phyloP scores from a whole-genome alignment of 2,888 invertebrate species.

The Hypomecis atomaria region DNA sequence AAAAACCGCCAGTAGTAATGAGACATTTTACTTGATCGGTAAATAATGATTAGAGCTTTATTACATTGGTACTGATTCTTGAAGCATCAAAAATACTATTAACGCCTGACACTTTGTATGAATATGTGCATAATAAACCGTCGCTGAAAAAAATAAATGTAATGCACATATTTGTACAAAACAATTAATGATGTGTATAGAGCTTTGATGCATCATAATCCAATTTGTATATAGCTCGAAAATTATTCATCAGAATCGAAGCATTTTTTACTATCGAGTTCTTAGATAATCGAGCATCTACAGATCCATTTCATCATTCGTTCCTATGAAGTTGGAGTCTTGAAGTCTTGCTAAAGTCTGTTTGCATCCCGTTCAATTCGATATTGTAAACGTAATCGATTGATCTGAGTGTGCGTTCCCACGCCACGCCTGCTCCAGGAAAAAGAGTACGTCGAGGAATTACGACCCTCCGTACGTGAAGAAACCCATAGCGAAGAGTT shows the following conservation, averaged over 20 bases:
- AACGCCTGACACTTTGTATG: not conserved
- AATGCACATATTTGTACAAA: not conserved
- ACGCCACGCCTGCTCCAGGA: constrained; percentile 87
- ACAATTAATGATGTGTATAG: not conserved
- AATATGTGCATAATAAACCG: not conserved
- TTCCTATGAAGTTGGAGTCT: constrained; percentile 37
- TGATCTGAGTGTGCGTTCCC: constrained; percentile 84
- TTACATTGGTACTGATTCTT: not conserved
- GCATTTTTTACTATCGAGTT: constrained; percentile 23
- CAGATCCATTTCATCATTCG: constrained; percentile 38
- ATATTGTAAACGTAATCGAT: constrained; percentile 81
- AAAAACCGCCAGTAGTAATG: constrained; percentile 13
- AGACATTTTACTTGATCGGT: constrained; percentile 10
- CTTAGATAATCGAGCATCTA: constrained; percentile 13
- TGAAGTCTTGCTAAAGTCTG: constrained; percentile 53
- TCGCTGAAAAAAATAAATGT: not conserved
- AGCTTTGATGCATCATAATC: not conserved
- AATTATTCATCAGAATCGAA: constrained; percentile 15
- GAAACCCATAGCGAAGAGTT: constrained; percentile 91
- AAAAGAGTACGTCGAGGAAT: constrained; percentile 95
- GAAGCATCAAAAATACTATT: not conserved
- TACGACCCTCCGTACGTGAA: constrained; percentile 95
- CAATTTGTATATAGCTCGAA: not conserved
- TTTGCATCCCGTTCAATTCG: constrained; percentile 61
- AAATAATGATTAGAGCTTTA: not conserved